Base-by-base conservation (phyloP, 2,113 vertebrate species). In the Notarius quadriscutis region DNA sequence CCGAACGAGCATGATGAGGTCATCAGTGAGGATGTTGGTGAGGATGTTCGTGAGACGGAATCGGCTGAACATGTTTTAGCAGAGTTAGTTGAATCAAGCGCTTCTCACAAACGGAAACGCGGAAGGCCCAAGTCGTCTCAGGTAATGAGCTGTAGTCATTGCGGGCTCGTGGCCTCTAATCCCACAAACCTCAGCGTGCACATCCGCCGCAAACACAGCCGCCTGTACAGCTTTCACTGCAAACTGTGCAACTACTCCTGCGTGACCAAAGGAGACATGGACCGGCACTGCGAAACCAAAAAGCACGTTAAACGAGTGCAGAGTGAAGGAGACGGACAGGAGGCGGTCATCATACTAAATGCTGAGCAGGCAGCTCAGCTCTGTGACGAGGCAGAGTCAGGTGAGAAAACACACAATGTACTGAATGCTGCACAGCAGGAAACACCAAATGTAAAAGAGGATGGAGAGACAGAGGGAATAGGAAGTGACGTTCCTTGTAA, bases 201-300 rank as follows among this genome's bases (percentile, higher is more conserved):
- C 60, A 97, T 99, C 79, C 95, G 97, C 27, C 97, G 99, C 62
- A 99, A 97, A 91, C 99, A 99, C 92, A 99, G 98, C 88, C 98
- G 97, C 85, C 95, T 99, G 62, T 99, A 99, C 58, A 97, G 97
- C 88, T 99, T 97, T 89, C 95, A 96, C 90, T 99, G 99, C 92
- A 98, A 96, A 79, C 92, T 98, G 79, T 99, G 99, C 89, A 98
- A 96, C 92, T 99, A 99, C 83, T 99, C 96, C 87, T 99, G 97
- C 0, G 99, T 99, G 74, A 99, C 99, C 67, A 99, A 99, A 95
- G 99, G 99, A 69, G 99, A 99, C 87, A 99, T 99, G 97, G 99
- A 99, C 87, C 97, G 99, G 1, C 99, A 99, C 60, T 99, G 98
- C 91, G 94, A 97, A 81, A 99, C 99, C 10, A 99, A 97, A 92